A percentile compares a stretch with the other conserved stretches of the same genome.
phyloP scores from a whole-genome alignment of 2,888 invertebrate species.

The Tipula helvola region DNA sequence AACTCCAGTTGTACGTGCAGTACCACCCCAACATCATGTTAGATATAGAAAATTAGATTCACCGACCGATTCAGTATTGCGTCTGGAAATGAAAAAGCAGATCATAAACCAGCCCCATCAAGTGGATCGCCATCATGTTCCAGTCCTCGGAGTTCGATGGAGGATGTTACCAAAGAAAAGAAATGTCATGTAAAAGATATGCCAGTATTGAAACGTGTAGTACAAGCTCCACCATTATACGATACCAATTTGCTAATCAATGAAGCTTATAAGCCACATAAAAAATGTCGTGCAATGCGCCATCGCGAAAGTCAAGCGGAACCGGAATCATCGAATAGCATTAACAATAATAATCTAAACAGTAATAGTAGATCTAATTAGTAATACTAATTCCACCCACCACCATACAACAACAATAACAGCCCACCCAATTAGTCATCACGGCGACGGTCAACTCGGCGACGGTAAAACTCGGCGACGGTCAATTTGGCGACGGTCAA shows the following conservation, averaged over 20 bases:
- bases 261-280: slow-evolving; percentile 90
- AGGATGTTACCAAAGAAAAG: slow-evolving; percentile 58
- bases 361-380: neutral
- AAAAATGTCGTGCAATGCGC: slow-evolving; percentile 80
- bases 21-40: slow-evolving; percentile 33
- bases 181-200: slow-evolving; percentile 67
- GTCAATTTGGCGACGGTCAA: too few relatives aligned
- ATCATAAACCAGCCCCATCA: slow-evolving; percentile 58
- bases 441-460: too few relatives aligned
- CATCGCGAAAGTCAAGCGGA: slow-evolving; percentile 70
- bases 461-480: too few relatives aligned
- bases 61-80: slow-evolving; percentile 87
- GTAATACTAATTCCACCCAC: neutral
- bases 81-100: slow-evolving; percentile 79
- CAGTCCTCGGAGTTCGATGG: slow-evolving; percentile 71
- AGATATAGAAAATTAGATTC: slow-evolving; percentile 79
- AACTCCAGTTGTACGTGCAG: slow-evolving; percentile 45
- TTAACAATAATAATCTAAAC: slow-evolving; percentile 11
- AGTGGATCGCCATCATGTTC: slow-evolving; percentile 69
- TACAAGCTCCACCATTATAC: slow-evolving; percentile 84
- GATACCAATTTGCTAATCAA: slow-evolving; percentile 87
- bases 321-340: slow-evolving; percentile 42
- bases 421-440: slow-evolving; percentile 25
- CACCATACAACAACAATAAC: slow-evolving; percentile 17
- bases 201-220: slow-evolving; percentile 84